Percentiles rank a stretch among this genome's conserved stretches.
These are phyloP conservation scores for Drosophila orosa DNA, from an alignment of 1,140 invertebrate species.

Conservation along the genomic window DNA sequence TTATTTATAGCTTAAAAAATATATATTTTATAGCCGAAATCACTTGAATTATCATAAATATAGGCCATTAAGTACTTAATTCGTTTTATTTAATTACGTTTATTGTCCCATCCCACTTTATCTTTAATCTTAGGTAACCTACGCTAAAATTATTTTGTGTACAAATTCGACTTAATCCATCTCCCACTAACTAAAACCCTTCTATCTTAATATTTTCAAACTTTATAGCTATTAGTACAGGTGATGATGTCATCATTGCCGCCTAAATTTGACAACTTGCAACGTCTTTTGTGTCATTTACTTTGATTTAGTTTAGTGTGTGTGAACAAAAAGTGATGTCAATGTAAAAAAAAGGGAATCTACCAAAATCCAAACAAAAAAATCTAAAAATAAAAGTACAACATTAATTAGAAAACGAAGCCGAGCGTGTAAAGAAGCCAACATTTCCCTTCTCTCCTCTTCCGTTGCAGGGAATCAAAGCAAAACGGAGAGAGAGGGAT, in stretches of 20 bases:
- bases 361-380: slow-evolving; percentile 23
- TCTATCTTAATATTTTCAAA: slow-evolving; percentile 15
- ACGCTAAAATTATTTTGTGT: neutral
- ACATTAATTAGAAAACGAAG: slow-evolving; percentile 45
- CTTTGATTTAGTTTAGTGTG: slow-evolving; percentile 42
- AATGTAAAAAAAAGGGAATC: slow-evolving; percentile 15
- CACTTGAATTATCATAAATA: too few relatives aligned
- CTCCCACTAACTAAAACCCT: slow-evolving; percentile 2
- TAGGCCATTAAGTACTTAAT: neutral
- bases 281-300: slow-evolving; percentile 18
- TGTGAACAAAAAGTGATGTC: slow-evolving; percentile 37
- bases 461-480: slow-evolving; percentile 72
- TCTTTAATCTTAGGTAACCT: neutral
- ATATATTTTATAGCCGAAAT: too few relatives aligned
- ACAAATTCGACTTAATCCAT: neutral
- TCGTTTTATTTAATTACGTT: neutral
- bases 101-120: neutral
- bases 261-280: slow-evolving; percentile 22
- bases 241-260: slow-evolving; percentile 29
- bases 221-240: slow-evolving; percentile 19
- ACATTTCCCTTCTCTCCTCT: slow-evolving; percentile 77
- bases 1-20: too few relatives aligned
- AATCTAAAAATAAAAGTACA: slow-evolving; percentile 30
- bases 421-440: slow-evolving; percentile 70
- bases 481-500: slow-evolving; percentile 38